Percentiles rank a stretch among this genome's conserved stretches.
Conservation (phyloP, 1,140 invertebrate species). For the Cydia amplana region DNA sequence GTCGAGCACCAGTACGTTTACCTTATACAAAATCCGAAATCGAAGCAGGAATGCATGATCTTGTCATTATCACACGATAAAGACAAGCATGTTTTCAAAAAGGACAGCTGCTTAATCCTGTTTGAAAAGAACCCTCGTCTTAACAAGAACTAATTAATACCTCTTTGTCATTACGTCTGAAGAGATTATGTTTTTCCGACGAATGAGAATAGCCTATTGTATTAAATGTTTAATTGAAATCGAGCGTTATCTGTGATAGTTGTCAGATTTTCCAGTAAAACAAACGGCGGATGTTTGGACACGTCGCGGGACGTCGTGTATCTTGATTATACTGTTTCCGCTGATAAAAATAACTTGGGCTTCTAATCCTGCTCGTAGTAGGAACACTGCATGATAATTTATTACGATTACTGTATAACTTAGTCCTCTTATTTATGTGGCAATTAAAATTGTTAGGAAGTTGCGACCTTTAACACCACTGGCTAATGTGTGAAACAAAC, state of each 20-base stretch:
- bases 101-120: background rate
- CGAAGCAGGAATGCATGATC: background rate
- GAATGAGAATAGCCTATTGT: slow-evolving; percentile 14
- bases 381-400: slow-evolving; percentile 2
- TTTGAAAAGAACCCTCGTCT: background rate
- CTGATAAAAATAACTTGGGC: slow-evolving; percentile 15
- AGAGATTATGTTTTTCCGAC: slow-evolving; percentile 11
- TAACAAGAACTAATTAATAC: background rate
- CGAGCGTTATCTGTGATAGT: slow-evolving; percentile 12
- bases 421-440: background rate
- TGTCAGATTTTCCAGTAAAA: slow-evolving; percentile 29
- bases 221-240: slow-evolving; percentile 23
- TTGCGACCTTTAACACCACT: slow-evolving; percentile 3
- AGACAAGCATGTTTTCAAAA: background rate
- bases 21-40: too few species aligned
- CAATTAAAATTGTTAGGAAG: background rate
- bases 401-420: slow-evolving; percentile 18
- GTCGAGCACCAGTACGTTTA: too few species aligned
- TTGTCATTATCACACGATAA: background rate
- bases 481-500: background rate
- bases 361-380: slow-evolving; percentile 12
- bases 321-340: slow-evolving; percentile 32
- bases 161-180: background rate
- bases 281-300: slow-evolving; percentile 31
- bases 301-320: slow-evolving; percentile 29